Conservation (phyloP, 2,888 invertebrate genomes). For the Synergus umbraculus region DNA sequence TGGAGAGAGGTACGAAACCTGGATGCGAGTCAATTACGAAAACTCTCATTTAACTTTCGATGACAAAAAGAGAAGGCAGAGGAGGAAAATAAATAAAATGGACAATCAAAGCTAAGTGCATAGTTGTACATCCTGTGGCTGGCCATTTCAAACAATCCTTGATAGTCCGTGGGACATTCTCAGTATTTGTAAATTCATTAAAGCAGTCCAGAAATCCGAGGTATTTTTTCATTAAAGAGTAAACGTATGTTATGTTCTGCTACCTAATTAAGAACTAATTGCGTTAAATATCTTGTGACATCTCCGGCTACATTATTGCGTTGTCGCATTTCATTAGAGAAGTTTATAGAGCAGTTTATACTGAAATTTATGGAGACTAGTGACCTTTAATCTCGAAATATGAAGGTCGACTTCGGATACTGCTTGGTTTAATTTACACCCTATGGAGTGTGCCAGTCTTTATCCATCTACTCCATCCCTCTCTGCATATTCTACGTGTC, state of each 20-base stretch:
- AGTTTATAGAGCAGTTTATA: neutral
- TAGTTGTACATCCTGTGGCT: neutral
- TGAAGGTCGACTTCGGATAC: neutral
- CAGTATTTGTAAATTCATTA: neutral
- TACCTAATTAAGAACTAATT: neutral
- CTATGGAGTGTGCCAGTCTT: neutral
- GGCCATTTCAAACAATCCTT: slow-evolving; percentile 14
- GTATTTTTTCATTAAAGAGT: neutral
- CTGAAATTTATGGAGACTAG: neutral
- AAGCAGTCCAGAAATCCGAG: neutral
- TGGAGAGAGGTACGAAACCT: slow-evolving; percentile 12
- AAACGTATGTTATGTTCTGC: neutral
- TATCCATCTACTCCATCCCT: slow-evolving; percentile 18
- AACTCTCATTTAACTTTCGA: slow-evolving; percentile 34
- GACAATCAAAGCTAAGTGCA: slow-evolving; percentile 23
- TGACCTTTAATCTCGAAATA: neutral
- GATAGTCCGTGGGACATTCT: neutral
- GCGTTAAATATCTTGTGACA: neutral
- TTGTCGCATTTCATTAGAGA: neutral
- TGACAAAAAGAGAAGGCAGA: slow-evolving; percentile 24
- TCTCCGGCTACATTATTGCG: neutral
- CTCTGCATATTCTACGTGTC: slow-evolving; percentile 48
- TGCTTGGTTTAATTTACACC: neutral
- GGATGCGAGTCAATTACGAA: slow-evolving; percentile 36
- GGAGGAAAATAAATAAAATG: slow-evolving; percentile 20